A percentile compares a stretch with the other conserved stretches of the same genome.
Evolutionary conservation across 2,113 vertebrate genomes (phyloP).

Genomic region (Istiophorus platypterus): DNA sequence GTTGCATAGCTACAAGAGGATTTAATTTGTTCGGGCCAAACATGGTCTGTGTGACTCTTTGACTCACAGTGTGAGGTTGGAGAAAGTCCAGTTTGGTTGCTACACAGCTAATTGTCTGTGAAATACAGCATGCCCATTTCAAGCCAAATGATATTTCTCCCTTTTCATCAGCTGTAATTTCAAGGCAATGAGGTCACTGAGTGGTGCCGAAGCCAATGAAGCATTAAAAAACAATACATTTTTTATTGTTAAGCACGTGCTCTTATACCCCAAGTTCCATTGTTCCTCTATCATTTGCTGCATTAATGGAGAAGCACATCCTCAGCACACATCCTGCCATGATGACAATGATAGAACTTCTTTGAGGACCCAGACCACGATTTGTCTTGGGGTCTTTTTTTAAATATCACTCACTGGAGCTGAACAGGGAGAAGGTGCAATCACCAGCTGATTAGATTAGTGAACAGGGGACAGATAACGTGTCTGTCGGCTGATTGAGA

Average conservation of each 20-base stretch:
- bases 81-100: conserved; percentile 68
- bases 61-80: conserved; percentile 58
- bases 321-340: not conserved
- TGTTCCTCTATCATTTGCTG: conserved; percentile 22
- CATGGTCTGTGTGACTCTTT: conserved; percentile 67
- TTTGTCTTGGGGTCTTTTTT: conserved; percentile 45
- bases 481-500: conserved; percentile 66
- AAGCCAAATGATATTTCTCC: conserved; percentile 70
- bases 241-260: conserved; percentile 60
- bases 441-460: conserved; percentile 74
- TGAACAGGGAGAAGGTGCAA: conserved; percentile 57
- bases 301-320: not conserved
- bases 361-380: conserved; percentile 43
- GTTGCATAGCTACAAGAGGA: conserved; percentile 77
- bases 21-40: conserved; percentile 80
- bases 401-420: conserved; percentile 64
- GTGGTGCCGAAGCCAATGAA: conserved; percentile 58
- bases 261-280: conserved; percentile 20
- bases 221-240: conserved; percentile 62
- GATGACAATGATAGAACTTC: not conserved
- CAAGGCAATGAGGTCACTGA: conserved; percentile 55
- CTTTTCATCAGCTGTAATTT: conserved; percentile 69
- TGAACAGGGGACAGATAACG: conserved; percentile 55
- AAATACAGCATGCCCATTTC: conserved; percentile 70
- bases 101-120: conserved; percentile 76